Evolutionary conservation across 1,140 invertebrate species (phyloP).

Genomic region (Druon quercuslanigerum): DNA sequence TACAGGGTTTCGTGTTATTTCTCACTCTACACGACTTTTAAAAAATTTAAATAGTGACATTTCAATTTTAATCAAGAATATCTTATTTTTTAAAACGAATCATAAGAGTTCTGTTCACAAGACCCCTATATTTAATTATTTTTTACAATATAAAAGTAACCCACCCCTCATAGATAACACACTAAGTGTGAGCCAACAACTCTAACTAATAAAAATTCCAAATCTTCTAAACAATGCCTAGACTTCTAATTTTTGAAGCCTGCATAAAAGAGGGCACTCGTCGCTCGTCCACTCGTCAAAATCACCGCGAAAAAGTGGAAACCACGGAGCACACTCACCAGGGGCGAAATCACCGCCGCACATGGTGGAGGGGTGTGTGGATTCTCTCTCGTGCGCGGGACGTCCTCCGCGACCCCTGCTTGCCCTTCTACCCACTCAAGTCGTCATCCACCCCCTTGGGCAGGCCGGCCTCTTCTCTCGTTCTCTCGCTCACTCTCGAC

Average conservation of each 20-base stretch:
- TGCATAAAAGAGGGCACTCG: slow-evolving; percentile 30
- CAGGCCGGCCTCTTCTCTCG: slow-evolving; percentile 39
- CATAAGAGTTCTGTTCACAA: no score
- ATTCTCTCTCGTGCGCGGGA: slow-evolving; percentile 48
- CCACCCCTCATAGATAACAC: slow-evolving; percentile 28
- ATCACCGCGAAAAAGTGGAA: slow-evolving; percentile 64
- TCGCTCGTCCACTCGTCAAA: slow-evolving; percentile 68
- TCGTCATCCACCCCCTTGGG: slow-evolving; percentile 15
- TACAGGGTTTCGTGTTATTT: no score
- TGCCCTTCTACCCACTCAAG: slow-evolving; percentile 24
- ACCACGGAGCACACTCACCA: slow-evolving; percentile 28
- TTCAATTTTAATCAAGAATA: no score
- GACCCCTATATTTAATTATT: no score
- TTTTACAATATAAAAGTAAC: neutral
- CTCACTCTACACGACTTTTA: no score
- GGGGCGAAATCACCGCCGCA: slow-evolving; percentile 45
- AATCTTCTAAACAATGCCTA: slow-evolving; percentile 22
- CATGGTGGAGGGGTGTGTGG: slow-evolving; percentile 38
- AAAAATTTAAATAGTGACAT: no score
- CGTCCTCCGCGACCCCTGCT: slow-evolving; percentile 39
- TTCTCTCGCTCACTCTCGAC: slow-evolving; percentile 38
- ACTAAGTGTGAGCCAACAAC: slow-evolving; percentile 34
- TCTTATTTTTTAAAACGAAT: no score
- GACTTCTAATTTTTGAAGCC: slow-evolving; percentile 4
- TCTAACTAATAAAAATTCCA: neutral